A percentile compares a stretch with the other conserved stretches of the same genome.
These are phyloP conservation scores for Chaetops frenatus DNA, from an alignment of 2,113 vertebrate species.

Conservation along the genomic window DNA sequence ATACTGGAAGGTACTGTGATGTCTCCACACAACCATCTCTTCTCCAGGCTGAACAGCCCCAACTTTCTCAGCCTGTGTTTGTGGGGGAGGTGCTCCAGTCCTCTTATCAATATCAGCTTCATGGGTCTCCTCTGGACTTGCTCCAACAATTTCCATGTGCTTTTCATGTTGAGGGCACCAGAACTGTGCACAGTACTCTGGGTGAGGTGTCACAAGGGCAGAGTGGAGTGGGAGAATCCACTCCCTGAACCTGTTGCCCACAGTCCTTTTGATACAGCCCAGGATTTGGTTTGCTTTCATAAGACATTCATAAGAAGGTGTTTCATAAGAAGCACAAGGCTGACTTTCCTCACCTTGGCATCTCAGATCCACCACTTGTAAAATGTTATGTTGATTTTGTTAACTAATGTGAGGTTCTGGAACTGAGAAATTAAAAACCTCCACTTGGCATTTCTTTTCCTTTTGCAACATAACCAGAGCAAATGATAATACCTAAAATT, in stretches of 20 bases:
- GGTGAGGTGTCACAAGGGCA: neutral
- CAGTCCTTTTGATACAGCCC: neutral
- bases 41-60: no score
- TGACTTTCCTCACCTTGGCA: neutral
- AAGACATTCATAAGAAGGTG: neutral
- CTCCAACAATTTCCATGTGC: neutral
- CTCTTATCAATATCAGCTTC: neutral
- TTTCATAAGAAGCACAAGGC: neutral
- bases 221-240: neutral
- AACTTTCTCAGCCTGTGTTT: no score
- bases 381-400: neutral
- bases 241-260: neutral
- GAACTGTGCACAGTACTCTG: neutral
- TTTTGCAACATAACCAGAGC: neutral
- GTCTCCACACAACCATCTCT: no score
- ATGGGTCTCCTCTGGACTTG: no score
- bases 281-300: neutral
- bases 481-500: neutral
- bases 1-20: no score
- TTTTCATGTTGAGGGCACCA: neutral
- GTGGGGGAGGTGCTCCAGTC: no score
- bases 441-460: neutral
- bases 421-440: neutral
- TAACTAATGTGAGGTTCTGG: neutral
- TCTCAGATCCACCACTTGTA: neutral